phyloP scores from a whole-genome alignment of 1,140 invertebrate genomes.

The Microplitis demolitor region DNA sequence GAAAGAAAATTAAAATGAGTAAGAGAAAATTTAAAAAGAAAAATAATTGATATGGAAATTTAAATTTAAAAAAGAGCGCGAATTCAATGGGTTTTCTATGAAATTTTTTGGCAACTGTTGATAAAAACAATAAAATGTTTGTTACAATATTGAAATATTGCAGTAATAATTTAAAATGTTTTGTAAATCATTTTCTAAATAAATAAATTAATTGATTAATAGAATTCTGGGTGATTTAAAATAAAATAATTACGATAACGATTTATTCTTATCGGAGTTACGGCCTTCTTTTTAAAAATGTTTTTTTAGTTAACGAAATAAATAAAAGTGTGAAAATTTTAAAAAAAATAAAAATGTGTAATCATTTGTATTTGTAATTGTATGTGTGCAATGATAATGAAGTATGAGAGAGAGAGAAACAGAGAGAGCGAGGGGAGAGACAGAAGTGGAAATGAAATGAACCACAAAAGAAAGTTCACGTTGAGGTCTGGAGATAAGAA shows the following conservation, averaged over 20 bases:
- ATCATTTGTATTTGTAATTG: background rate
- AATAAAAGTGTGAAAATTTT: background rate
- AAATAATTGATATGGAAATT: background rate
- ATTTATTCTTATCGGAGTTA: slow-evolving; percentile 22
- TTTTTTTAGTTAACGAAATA: slow-evolving; percentile 1
- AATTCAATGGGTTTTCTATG: no score
- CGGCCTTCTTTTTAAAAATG: slow-evolving; percentile 14
- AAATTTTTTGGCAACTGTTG: no score
- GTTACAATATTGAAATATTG: no score
- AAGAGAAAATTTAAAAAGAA: background rate
- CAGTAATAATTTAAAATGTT: no score
- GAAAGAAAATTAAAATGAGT: background rate
- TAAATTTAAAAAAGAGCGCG: no score
- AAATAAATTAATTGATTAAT: slow-evolving; percentile 9
- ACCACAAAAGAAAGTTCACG: no score
- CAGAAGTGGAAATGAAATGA: no score
- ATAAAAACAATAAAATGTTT: no score
- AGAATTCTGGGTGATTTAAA: background rate
- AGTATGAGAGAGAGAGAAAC: background rate
- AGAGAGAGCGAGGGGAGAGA: background rate
- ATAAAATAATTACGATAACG: no score
- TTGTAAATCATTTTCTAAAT: background rate
- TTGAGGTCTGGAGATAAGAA: background rate
- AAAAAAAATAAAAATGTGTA: background rate
- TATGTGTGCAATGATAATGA: background rate